A percentile compares a stretch with the other conserved stretches of the same genome.
Evolutionary conservation across 2,797 vertebrate species (phyloP).

Genomic region (Orestias chungarensis): DNA sequence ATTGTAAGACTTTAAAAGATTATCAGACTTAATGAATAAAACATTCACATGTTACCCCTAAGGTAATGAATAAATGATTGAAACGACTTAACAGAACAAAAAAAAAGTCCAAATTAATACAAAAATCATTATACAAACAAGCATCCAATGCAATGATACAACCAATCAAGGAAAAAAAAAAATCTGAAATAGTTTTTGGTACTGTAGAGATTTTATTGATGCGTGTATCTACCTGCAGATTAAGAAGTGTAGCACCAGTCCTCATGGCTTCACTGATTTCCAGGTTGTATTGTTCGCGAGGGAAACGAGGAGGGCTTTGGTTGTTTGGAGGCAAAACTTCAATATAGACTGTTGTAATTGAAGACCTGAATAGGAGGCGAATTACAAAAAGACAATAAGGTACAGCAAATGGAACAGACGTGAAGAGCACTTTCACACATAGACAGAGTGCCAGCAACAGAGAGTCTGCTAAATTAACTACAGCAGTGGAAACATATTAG

Average conservation of each 20-base stretch:
- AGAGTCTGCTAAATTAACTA: constrained; percentile 26
- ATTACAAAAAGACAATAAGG: constrained; percentile 9
- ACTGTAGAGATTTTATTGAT: no score
- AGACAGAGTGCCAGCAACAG: constrained; percentile 15
- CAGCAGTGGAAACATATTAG: constrained; percentile 1
- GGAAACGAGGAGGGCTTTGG: constrained; percentile 94
- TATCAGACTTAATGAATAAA: constrained; percentile 2
- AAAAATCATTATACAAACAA: background rate
- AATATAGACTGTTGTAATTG: constrained; percentile 97
- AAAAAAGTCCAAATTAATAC: background rate
- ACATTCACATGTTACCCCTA: background rate
- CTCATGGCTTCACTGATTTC: constrained; percentile 98
- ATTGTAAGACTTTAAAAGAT: background rate
- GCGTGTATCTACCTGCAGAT: constrained; percentile 86
- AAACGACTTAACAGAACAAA: background rate
- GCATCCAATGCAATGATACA: background rate
- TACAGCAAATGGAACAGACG: background rate
- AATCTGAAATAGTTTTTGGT: no score
- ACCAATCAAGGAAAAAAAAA: no score
- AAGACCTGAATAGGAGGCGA: constrained; percentile 80
- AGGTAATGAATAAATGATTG: background rate
- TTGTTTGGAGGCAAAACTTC: constrained; percentile 98
- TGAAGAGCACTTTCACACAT: background rate
- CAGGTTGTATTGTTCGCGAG: constrained; percentile 88
- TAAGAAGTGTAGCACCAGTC: constrained; percentile 88